A percentile compares a stretch with the other conserved stretches of the same genome.
Conservation (phyloP, 2,888 invertebrate genomes). For the Calliopum simillimum region DNA sequence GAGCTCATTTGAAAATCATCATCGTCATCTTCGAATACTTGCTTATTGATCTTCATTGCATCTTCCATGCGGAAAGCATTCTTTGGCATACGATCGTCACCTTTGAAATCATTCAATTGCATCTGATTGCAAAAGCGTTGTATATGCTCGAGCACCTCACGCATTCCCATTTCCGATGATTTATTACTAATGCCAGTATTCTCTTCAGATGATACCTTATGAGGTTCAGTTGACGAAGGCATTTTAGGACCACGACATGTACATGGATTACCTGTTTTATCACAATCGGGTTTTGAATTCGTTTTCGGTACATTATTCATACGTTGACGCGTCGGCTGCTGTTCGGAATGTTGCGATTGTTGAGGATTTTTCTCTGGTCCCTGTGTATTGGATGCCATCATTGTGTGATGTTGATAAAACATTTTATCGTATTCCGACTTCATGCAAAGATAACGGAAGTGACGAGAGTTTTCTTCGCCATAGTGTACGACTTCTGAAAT, state of each 20-base stretch:
- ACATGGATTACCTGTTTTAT: conserved; percentile 45
- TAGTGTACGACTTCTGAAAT: conserved; percentile 59
- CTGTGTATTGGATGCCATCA: conserved; percentile 43
- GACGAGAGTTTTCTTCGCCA: conserved; percentile 64
- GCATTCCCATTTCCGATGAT: conserved; percentile 57
- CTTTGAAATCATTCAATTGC: conserved; percentile 48
- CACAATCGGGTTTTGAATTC: conserved; percentile 20
- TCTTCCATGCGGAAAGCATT: conserved; percentile 37
- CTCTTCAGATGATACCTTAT: conserved; percentile 49
- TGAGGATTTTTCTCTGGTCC: neutral
- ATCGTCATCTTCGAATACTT: conserved; percentile 48
- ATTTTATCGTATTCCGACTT: conserved; percentile 66
- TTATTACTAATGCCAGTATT: conserved; percentile 51
- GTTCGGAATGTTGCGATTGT: neutral
- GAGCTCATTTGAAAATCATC: conserved; percentile 56
- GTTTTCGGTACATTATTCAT: conserved; percentile 8
- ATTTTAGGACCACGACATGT: conserved; percentile 48
- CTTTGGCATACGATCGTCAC: conserved; percentile 33
- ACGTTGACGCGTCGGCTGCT: neutral
- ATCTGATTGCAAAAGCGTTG: conserved; percentile 56
- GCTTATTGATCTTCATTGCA: conserved; percentile 40
- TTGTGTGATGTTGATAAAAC: conserved; percentile 64
- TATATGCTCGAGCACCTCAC: conserved; percentile 58
- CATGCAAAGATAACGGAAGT: conserved; percentile 66
- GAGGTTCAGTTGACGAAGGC: conserved; percentile 38